A percentile compares a stretch with the other conserved stretches of the same genome.
Evolutionary conservation across 2,797 vertebrate genomes (phyloP).

Genomic region (Pseudotriccus pelzelni): DNA sequence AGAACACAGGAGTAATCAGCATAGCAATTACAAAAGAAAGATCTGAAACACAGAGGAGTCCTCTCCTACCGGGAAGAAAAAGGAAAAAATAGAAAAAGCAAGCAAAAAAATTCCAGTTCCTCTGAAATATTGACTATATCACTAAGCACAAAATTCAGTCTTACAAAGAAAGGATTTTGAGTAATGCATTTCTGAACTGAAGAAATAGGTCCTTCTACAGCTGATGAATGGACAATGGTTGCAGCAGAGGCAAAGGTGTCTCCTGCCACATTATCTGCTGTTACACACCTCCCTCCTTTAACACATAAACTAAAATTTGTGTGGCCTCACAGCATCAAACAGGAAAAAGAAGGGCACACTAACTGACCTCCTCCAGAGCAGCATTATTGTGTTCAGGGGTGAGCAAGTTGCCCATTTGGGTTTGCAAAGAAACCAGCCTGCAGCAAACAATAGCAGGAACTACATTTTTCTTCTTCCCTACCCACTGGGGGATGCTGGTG

Average conservation of each 20-base stretch:
- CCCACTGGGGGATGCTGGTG: not conserved
- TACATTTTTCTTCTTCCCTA: not conserved
- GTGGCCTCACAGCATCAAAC: not conserved
- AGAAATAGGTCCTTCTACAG: not conserved
- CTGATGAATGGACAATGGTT: not conserved
- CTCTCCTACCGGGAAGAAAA: not conserved
- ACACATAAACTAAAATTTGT: not conserved
- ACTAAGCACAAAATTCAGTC: not conserved
- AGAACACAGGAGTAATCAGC: not conserved
- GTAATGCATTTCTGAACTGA: not conserved
- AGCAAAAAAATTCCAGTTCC: not conserved
- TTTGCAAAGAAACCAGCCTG: not conserved
- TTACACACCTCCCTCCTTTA: not conserved
- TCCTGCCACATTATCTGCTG: not conserved
- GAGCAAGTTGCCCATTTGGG: not conserved
- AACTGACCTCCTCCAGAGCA: not conserved
- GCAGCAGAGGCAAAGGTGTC: not conserved
- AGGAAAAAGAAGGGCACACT: not conserved
- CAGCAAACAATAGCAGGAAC: not conserved
- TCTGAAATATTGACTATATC: not conserved
- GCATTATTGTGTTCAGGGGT: rapidly evolving
- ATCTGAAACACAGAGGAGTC: not conserved
- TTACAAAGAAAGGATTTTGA: not conserved
- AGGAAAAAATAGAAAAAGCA: not conserved
- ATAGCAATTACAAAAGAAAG: not conserved